Conservation (phyloP, 2,888 invertebrate species). For the Scaptomyza tumidula region DNA sequence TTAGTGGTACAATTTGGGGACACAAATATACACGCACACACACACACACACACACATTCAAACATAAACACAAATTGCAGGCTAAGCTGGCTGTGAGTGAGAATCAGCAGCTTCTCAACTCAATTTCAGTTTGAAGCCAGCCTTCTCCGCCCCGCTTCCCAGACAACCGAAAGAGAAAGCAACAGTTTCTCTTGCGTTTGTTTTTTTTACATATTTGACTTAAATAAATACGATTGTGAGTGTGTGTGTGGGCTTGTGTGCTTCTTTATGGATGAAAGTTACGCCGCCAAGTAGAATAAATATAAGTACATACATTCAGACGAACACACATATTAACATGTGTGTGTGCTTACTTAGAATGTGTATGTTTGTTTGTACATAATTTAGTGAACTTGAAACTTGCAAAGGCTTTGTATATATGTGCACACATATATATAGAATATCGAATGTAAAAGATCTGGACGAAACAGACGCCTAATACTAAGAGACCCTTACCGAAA, state of each 20-base stretch:
- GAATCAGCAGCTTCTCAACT: slow-evolving; percentile 60
- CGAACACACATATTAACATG: slow-evolving; percentile 6
- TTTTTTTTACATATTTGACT: slow-evolving; percentile 65
- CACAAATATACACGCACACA: slow-evolving; percentile 39
- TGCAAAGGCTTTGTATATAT: slow-evolving; percentile 39
- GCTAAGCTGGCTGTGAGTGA: slow-evolving; percentile 18
- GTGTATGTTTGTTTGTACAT: slow-evolving; percentile 54
- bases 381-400: slow-evolving; percentile 80
- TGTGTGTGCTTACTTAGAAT: slow-evolving; percentile 21
- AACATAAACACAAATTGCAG: slow-evolving; percentile 47
- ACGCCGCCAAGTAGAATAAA: slow-evolving; percentile 62
- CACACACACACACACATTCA: slow-evolving; percentile 28
- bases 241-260: slow-evolving; percentile 39
- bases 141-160: neutral
- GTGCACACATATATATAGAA: slow-evolving; percentile 31
- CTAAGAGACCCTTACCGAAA: neutral
- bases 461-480: slow-evolving; percentile 30
- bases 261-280: slow-evolving; percentile 76
- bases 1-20: slow-evolving; percentile 72
- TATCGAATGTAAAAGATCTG: slow-evolving; percentile 67
- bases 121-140: slow-evolving; percentile 58
- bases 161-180: slow-evolving; percentile 51
- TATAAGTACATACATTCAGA: slow-evolving; percentile 56
- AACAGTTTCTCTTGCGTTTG: slow-evolving; percentile 61
- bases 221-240: slow-evolving; percentile 73